Percentiles rank a stretch among this genome's conserved stretches.
These are phyloP conservation scores for Rapana venosa DNA, from an alignment of 2,888 invertebrate genomes.

Conservation along the genomic window DNA sequence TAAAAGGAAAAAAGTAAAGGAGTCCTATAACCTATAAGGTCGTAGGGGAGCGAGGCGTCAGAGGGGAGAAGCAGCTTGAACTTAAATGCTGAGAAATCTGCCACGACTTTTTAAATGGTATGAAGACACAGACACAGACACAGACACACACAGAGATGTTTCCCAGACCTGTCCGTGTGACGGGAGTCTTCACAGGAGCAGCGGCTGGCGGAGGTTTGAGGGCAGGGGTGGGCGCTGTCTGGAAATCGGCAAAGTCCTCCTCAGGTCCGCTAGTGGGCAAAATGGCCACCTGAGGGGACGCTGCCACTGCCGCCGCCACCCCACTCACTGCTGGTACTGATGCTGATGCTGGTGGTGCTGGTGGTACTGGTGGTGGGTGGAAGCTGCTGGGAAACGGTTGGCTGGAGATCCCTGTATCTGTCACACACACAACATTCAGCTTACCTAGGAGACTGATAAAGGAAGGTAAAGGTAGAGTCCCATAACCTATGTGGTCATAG, in stretches of 20 bases:
- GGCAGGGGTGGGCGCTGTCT: conserved; percentile 60
- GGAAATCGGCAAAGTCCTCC: conserved; percentile 76
- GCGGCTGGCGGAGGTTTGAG: background rate
- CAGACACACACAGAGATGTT: background rate
- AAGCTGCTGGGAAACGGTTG: background rate
- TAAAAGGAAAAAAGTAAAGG: too few relatives aligned
- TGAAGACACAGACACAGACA: too few relatives aligned
- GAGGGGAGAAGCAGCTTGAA: too few relatives aligned
- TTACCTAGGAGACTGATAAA: too few relatives aligned
- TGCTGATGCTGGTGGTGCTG: background rate
- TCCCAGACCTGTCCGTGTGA: background rate
- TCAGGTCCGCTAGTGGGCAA: conserved; percentile 54
- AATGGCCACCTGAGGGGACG: conserved; percentile 21
- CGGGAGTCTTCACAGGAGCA: background rate
- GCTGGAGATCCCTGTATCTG: background rate
- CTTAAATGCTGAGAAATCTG: too few relatives aligned
- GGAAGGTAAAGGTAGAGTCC: too few relatives aligned
- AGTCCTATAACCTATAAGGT: too few relatives aligned
- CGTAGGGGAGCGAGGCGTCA: too few relatives aligned
- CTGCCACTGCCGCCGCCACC: background rate
- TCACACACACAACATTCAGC: background rate
- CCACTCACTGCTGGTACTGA: too few relatives aligned
- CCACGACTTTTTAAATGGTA: too few relatives aligned
- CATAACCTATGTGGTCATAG: too few relatives aligned
- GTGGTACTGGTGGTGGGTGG: conserved; percentile 48